phyloP scores from a whole-genome alignment of 23 tunicate species.

The Corella eumyota region DNA sequence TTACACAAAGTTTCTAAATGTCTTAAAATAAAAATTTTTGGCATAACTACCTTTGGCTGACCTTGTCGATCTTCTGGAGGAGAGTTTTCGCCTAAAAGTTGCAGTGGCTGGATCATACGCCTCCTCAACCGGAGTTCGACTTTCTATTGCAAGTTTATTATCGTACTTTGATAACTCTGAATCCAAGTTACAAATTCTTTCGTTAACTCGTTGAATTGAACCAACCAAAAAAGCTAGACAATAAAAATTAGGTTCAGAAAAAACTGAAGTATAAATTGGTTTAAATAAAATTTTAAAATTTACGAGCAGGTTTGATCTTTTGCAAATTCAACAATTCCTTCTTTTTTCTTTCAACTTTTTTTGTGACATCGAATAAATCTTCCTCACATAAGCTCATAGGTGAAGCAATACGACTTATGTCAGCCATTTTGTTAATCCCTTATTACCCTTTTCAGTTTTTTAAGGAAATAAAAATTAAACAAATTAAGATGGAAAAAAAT shows the following conservation, averaged over 20 bases:
- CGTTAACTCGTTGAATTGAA: conserved; percentile 54
- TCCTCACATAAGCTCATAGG: conserved; percentile 90
- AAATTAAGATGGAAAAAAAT: no score
- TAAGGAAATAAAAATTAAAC: no score
- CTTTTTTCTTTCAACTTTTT: conserved; percentile 53
- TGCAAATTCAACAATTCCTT: conserved; percentile 26
- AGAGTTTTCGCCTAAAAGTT: conserved; percentile 5
- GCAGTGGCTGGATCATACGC: conserved; percentile 18
- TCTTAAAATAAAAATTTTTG: background rate
- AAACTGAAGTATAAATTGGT: no score
- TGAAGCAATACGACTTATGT: conserved; percentile 77
- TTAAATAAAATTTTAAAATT: no score
- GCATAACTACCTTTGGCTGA: conserved; percentile 39
- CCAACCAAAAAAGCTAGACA: conserved; percentile 64
- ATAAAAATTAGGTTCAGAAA: no score
- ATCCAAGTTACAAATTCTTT: conserved; percentile 44
- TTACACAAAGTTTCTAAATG: no score
- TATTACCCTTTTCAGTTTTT: no score
- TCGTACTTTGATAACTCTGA: conserved; percentile 47
- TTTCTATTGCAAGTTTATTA: conserved; percentile 64
- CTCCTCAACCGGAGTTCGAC: conserved; percentile 35
- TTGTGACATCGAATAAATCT: conserved; percentile 63
- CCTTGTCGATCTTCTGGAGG: conserved; percentile 12
- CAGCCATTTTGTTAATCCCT: conserved; percentile 70
- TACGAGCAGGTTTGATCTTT: conserved; percentile 44